phyloP scores from a whole-genome alignment of 2,888 invertebrate species.

The Endotricha flammealis region DNA sequence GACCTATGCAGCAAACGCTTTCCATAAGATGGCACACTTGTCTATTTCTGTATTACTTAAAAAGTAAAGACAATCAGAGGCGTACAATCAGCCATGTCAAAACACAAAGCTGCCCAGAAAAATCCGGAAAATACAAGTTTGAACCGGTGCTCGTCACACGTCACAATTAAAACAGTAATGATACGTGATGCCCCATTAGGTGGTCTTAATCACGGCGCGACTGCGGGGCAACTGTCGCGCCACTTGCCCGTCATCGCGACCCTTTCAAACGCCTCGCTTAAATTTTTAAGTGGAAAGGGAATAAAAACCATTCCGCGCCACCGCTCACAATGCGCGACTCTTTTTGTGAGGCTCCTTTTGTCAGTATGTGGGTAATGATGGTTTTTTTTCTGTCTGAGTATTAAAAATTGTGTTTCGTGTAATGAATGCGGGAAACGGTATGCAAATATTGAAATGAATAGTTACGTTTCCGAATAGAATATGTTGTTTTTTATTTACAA shows the following conservation, averaged over 20 bases:
- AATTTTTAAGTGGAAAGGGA: conserved; percentile 5
- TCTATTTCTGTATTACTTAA: no score
- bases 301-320: conserved; percentile 8
- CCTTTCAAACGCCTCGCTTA: conserved; percentile 1
- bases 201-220: background rate
- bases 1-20: no score
- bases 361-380: conserved; percentile 26
- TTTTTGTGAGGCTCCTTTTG: conserved; percentile 28
- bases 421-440: no score
- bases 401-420: conserved; percentile 1
- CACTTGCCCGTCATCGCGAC: background rate
- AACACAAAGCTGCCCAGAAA: no score
- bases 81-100: no score
- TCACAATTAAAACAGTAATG: conserved; percentile 1
- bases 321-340: conserved; percentile 27
- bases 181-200: conserved; percentile 2
- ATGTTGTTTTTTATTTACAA: no score
- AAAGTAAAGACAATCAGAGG: no score
- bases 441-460: no score
- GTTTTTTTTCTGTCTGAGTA: conserved; percentile 17
- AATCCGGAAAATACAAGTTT: no score
- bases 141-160: no score
- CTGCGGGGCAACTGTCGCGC: background rate
- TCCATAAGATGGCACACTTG: no score
- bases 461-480: no score